Evolutionary conservation across 2,113 vertebrate species (phyloP).

Genomic region (Peucedramus taeniatus): DNA sequence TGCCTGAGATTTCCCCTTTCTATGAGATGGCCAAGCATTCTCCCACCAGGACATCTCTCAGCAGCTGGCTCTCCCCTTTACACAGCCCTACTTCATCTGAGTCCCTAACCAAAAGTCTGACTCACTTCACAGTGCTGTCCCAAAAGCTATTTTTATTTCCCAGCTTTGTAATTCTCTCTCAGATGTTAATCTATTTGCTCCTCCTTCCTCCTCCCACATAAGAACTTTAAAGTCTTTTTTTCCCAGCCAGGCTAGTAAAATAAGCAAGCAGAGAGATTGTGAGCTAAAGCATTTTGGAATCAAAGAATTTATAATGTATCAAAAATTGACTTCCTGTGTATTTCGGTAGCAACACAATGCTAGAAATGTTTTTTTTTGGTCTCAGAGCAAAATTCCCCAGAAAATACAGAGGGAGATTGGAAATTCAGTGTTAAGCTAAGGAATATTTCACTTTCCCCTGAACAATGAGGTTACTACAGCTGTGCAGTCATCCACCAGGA

Average conservation of each 20-base stretch:
- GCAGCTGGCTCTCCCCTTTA: neutral
- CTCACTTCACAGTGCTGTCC: neutral
- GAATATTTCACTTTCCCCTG: neutral
- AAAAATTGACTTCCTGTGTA: neutral
- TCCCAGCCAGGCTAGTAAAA: neutral
- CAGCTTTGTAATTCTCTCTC: neutral
- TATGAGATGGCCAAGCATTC: neutral
- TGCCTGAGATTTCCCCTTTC: neutral
- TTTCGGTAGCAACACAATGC: neutral
- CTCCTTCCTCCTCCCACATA: neutral
- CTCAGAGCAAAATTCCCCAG: neutral
- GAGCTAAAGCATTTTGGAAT: neutral
- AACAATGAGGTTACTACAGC: neutral
- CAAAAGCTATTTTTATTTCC: neutral
- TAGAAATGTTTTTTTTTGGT: neutral
- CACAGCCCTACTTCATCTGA: accelerated
- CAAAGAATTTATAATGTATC: neutral
- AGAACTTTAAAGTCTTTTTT: neutral
- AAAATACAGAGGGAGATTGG: neutral
- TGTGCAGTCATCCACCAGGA: neutral
- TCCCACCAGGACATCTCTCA: neutral
- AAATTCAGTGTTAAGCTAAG: neutral
- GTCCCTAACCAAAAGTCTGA: neutral
- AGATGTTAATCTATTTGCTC: neutral
- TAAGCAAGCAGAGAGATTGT: neutral